phyloP scores from a whole-genome alignment of 1,140 invertebrate genomes.

The Hylaeus anthracinus region DNA sequence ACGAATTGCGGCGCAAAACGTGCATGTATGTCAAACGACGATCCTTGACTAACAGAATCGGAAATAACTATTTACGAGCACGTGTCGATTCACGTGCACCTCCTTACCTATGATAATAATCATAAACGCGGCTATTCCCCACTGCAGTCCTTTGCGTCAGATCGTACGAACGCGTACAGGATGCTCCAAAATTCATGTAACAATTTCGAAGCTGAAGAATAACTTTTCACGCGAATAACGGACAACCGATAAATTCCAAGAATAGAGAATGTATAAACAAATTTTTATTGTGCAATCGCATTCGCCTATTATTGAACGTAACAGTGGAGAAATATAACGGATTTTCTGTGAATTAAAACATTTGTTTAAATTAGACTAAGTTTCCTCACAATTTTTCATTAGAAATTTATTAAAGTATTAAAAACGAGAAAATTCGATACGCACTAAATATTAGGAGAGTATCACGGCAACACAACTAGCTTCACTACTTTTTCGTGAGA shows the following conservation, averaged over 20 bases:
- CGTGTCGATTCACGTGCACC: constrained; percentile 9
- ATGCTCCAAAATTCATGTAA: not conserved
- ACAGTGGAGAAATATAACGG: too few species aligned
- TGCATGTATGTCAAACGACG: constrained; percentile 1
- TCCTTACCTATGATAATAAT: constrained; percentile 19
- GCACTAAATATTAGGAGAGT: not conserved
- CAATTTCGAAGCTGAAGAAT: not conserved
- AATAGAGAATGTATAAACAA: too few species aligned
- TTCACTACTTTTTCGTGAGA: too few species aligned
- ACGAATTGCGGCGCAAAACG: not conserved
- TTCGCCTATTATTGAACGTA: too few species aligned
- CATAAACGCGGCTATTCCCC: not conserved
- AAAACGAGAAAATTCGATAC: not conserved
- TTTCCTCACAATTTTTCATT: too few species aligned
- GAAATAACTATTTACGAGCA: constrained; percentile 21
- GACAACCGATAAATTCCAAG: too few species aligned
- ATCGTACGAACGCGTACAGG: constrained; percentile 11
- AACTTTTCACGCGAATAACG: too few species aligned
- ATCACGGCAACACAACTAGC: not conserved
- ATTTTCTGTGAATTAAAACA: too few species aligned
- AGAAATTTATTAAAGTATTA: too few species aligned
- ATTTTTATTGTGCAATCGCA: too few species aligned
- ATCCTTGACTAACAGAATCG: constrained; percentile 3
- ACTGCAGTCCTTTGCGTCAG: not conserved
- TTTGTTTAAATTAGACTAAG: too few species aligned